phyloP scores from a whole-genome alignment of 1,140 invertebrate species.

The Portunus trituberculatus region DNA sequence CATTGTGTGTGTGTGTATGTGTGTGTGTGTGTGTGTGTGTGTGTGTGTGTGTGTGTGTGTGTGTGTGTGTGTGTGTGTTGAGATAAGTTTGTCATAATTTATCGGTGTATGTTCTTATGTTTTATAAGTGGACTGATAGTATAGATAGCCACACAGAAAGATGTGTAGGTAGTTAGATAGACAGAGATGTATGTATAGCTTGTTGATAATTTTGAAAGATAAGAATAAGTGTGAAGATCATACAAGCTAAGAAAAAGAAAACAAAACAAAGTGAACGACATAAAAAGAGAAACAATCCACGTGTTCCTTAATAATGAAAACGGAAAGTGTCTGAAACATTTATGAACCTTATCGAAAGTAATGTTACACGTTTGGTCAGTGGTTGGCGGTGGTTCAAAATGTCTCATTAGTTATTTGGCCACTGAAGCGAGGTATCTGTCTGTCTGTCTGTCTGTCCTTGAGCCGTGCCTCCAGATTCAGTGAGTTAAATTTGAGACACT shows the following conservation, averaged over 20 bases:
- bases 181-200: background rate
- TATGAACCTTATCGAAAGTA: no score
- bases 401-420: no score
- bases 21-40: conserved; percentile 25
- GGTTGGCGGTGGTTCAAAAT: no score
- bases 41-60: conserved; percentile 30
- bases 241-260: no score
- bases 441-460: no score
- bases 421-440: no score
- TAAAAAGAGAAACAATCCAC: background rate
- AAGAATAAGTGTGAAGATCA: background rate
- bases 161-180: conserved; percentile 1
- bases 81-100: no score
- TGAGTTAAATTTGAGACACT: no score
- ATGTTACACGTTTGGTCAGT: no score
- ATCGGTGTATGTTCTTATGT: no score
- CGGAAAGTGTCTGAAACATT: background rate
- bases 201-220: background rate
- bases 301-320: background rate
- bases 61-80: background rate
- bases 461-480: no score
- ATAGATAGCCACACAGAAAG: background rate
- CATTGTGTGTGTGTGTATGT: background rate
- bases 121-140: background rate
- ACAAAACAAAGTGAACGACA: no score